Evolutionary conservation across 2,888 invertebrate species (phyloP), one percentile per base, ranked within the genome.

Genomic region (Carabus problematicus): DNA sequence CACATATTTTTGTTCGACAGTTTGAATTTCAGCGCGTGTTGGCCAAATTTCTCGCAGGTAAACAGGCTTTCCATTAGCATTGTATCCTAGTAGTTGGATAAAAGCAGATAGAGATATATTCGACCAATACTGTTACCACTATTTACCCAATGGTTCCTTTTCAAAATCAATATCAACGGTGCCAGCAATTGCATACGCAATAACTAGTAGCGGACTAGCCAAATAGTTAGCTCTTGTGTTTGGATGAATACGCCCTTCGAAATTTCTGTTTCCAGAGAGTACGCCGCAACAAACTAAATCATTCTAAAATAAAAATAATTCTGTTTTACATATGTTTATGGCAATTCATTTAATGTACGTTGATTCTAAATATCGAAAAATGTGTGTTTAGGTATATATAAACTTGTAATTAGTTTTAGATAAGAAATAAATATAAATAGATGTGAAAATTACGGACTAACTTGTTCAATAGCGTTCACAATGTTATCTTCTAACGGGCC

Each of bases 211-310:
- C 0, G 99, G 98, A n/a, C 97, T 97, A 0, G 98, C 98, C 72
- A 99, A 86, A 80, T 98, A 99, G 84, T 99, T 99, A 45, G 98
- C 98, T 18, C 97, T 84, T 0, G 98, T 97, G 80, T 95, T 91
- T 0, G 98, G 98, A 81, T 99, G 98, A 78, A 99, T 96, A 60
- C 99, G 88, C 0, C 98, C 98, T 81, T 99, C 98, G 81, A 98
- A 99, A 84, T 99, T 99, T 3, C 98, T 86, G 82, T 99, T 99
- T 0, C 98, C 98, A 0, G 98, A 98, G 0, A 99, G 84, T 0
- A 99, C 97, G 0, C 98, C 97, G 78, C 95, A 95, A 76, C 97
- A 97, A 0, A 99, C 95, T 52, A 98, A 84, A 79, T 94, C 94
- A 78, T 95, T 95, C 69, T 69, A 29, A 18, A 59, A 41, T 91